Percentiles rank a stretch among this genome's conserved stretches.
phyloP scores from a whole-genome alignment of 2,113 vertebrate species.

The Atrichornis clamosus region DNA sequence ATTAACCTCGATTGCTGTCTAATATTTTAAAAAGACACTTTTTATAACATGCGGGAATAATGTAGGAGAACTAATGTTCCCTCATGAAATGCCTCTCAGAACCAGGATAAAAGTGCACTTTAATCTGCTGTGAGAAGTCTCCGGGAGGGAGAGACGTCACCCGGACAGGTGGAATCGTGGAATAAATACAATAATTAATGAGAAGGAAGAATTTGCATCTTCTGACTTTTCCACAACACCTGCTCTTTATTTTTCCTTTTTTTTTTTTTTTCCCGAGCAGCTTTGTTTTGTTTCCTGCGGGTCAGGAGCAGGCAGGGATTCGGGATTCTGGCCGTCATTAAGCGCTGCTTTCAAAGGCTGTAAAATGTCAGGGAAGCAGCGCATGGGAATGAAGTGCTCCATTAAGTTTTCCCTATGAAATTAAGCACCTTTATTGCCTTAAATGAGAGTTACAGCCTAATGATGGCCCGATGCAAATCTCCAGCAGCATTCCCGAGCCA shows the following conservation, averaged over 20 bases:
- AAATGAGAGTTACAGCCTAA: background rate
- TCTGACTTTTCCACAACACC: background rate
- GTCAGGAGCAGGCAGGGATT: background rate
- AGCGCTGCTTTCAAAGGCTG: background rate
- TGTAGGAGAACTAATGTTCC: slow-evolving; percentile 48
- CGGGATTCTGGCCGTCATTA: background rate
- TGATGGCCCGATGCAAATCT: background rate
- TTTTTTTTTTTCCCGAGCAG: background rate
- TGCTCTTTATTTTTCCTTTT: background rate
- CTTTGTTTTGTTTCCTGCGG: background rate
- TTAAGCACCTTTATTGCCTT: background rate
- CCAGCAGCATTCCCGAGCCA: background rate
- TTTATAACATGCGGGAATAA: slow-evolving; percentile 36
- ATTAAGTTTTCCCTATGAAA: slow-evolving; percentile 24
- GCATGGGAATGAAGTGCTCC: slow-evolving; percentile 10
- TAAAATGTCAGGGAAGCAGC: background rate
- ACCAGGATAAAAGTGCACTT: slow-evolving; percentile 2
- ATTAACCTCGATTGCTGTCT: slow-evolving; percentile 28
- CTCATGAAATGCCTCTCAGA: slow-evolving; percentile 20
- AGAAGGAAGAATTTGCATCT: background rate
- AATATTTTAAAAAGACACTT: slow-evolving; percentile 45
- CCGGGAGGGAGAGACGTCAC: background rate
- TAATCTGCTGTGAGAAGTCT: slow-evolving; percentile 31
- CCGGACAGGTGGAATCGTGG: background rate
- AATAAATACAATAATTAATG: slow-evolving; percentile 26